These are phyloP conservation scores for Salticus scenicus DNA, from an alignment of 2,888 invertebrate genomes.

Conservation along the genomic window DNA sequence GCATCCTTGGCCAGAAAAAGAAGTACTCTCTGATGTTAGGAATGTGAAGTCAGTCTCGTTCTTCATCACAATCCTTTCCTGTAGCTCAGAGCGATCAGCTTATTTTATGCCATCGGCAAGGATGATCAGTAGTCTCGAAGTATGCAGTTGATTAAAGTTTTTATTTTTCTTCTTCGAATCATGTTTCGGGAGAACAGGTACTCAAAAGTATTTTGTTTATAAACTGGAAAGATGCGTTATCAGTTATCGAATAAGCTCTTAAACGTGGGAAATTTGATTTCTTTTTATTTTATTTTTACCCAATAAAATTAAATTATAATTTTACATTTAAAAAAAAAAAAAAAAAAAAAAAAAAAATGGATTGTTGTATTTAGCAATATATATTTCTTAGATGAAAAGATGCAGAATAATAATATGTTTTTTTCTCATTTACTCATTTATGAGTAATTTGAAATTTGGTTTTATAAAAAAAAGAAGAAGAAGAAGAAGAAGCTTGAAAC, in stretches of 20 bases:
- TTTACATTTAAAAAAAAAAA: no score
- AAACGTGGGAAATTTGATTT: neutral
- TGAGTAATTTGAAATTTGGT: no score
- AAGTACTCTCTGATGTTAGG: neutral
- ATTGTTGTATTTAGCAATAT: no score
- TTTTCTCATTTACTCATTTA: no score
- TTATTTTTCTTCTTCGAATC: neutral
- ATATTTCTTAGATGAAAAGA: no score
- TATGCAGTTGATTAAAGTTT: neutral
- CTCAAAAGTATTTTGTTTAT: neutral
- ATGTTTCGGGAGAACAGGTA: neutral
- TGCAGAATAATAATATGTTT: no score
- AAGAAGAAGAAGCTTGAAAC: no score
- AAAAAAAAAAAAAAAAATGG: no score
- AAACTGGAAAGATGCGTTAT: neutral
- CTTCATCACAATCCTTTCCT: neutral
- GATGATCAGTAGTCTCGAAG: neutral
- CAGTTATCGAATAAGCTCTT: neutral
- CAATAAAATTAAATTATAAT: no score
- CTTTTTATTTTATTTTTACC: neutral
- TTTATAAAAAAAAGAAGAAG: no score
- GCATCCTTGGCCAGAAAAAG: constrained; percentile 53
- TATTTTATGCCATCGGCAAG: neutral
- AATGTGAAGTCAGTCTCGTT: neutral
- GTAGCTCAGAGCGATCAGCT: no score